Evolutionary conservation across 2,797 vertebrate species (phyloP).

Genomic region (Picus viridis): DNA sequence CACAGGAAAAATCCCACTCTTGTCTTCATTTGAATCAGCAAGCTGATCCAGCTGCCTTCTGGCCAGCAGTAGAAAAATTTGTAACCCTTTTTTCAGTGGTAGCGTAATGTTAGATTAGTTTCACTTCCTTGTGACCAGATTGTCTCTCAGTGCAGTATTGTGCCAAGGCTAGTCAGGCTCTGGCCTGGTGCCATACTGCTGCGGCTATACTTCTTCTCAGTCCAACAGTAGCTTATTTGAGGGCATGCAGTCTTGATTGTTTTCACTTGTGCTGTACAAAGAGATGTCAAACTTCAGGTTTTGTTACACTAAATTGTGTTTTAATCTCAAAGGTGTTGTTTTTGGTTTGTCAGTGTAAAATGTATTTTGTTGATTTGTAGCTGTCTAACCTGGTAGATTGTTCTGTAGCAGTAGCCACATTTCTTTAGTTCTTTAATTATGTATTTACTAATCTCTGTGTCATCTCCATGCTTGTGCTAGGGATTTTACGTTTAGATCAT

Average conservation of each 20-base stretch:
- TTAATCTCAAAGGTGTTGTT: neutral
- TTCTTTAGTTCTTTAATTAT: slow-evolving; percentile 13
- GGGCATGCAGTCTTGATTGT: neutral
- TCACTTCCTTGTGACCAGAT: neutral
- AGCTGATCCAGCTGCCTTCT: neutral
- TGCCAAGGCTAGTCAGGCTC: neutral
- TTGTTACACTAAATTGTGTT: neutral
- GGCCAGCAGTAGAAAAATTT: neutral
- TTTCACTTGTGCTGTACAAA: neutral
- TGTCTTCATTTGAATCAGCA: accelerated
- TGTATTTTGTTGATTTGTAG: neutral
- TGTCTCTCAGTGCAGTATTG: neutral
- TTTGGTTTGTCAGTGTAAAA: neutral
- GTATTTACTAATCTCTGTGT: neutral
- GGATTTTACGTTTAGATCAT: neutral
- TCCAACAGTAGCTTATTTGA: neutral
- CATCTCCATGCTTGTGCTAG: neutral
- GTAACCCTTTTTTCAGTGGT: neutral
- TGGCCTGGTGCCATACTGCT: neutral
- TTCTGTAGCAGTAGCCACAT: neutral
- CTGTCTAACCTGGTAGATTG: neutral
- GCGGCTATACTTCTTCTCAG: accelerated
- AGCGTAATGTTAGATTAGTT: neutral
- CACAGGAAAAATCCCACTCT: accelerated
- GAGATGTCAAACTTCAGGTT: neutral